Conservation (phyloP, 2,797 vertebrate genomes). For the Anabacerthia variegaticeps region DNA sequence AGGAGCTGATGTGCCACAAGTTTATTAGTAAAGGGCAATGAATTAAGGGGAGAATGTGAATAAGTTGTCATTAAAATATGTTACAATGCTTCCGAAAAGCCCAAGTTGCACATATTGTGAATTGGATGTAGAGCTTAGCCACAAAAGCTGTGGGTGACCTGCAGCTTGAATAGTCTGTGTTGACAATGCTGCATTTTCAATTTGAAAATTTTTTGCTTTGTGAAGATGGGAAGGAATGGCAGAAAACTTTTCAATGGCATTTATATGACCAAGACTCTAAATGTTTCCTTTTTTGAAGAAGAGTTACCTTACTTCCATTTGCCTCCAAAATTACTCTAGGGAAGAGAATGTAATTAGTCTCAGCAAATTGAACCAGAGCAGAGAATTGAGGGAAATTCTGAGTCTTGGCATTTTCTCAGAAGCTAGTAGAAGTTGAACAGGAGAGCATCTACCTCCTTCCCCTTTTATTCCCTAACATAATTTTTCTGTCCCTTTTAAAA, state of each 20-base stretch:
- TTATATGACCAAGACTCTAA: not conserved
- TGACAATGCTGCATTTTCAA: not conserved
- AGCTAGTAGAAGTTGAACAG: not conserved
- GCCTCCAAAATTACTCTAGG: not conserved
- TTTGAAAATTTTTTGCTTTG: not conserved
- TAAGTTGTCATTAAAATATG: not conserved
- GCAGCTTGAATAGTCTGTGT: not conserved
- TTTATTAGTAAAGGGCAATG: not conserved
- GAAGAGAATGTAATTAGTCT: slow-evolving; percentile 50
- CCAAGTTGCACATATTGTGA: not conserved
- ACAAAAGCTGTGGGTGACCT: not conserved
- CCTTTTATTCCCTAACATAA: not conserved
- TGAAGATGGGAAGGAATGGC: not conserved
- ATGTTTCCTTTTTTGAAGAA: not conserved
- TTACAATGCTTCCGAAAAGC: not conserved
- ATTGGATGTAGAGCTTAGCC: not conserved
- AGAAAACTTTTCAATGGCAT: not conserved
- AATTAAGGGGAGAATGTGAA: not conserved
- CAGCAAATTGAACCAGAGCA: slow-evolving; percentile 31
- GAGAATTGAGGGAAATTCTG: not conserved
- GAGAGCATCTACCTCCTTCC: not conserved
- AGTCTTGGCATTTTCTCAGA: slow-evolving; percentile 18
- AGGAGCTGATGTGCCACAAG: not conserved
- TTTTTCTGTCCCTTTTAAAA: not conserved
- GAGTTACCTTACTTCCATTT: slow-evolving; percentile 14